phyloP scores from a whole-genome alignment of 2,888 invertebrate species.

The Steinernema carpocapsae region DNA sequence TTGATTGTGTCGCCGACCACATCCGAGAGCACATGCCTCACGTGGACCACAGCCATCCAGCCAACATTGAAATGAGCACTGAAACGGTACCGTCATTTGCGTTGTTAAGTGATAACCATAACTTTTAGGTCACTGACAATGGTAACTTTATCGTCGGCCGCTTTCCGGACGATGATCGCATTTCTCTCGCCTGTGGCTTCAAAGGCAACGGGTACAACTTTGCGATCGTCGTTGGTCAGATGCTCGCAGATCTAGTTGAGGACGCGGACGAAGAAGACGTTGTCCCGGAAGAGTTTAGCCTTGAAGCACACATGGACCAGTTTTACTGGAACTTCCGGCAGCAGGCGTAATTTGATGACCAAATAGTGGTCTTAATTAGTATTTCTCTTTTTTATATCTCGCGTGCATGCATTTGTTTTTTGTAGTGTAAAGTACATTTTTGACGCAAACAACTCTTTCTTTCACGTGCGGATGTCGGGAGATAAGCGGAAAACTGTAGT shows the following conservation, averaged over 20 bases:
- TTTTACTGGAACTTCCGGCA: no score
- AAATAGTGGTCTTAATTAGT: neutral
- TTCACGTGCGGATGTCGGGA: no score
- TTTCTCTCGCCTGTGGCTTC: neutral
- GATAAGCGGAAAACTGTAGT: no score
- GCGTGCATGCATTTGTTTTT: no score
- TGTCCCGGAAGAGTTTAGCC: neutral
- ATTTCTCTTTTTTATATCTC: no score
- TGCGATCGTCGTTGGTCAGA: neutral
- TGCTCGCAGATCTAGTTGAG: neutral
- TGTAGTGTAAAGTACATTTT: no score
- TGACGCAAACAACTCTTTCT: no score
- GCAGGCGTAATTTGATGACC: neutral
- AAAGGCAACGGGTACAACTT: slow-evolving; percentile 1
- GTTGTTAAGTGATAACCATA: neutral
- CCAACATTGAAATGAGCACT: neutral
- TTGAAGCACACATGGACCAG: no score
- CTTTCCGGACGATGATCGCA: neutral
- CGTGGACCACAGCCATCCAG: neutral
- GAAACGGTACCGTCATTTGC: neutral
- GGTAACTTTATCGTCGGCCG: neutral
- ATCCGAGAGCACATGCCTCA: neutral
- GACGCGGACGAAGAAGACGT: neutral
- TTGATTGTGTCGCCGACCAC: no score
- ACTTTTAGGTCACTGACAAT: neutral